Evolutionary conservation across 2,888 invertebrate species (phyloP).

Genomic region (Cheiracanthium punctorium): DNA sequence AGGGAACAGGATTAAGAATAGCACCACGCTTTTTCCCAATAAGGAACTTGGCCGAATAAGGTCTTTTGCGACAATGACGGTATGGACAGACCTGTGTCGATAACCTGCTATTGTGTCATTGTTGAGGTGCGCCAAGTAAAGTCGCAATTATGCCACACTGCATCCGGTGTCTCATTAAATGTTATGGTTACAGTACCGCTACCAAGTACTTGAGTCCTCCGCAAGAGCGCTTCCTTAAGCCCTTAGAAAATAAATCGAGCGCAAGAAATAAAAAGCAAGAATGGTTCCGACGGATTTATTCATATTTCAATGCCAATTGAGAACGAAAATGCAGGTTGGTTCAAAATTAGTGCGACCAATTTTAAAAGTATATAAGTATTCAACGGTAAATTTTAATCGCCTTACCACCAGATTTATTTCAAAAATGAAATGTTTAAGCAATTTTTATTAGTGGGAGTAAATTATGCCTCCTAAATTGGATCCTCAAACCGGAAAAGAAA

Average conservation of each 20-base stretch:
- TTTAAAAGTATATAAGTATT: too few species aligned
- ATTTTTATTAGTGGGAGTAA: too few species aligned
- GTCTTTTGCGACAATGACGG: constrained; percentile 30
- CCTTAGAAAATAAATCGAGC: not conserved
- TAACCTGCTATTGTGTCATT: constrained; percentile 67
- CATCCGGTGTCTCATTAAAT: constrained; percentile 59
- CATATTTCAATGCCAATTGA: too few species aligned
- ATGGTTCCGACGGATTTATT: not conserved
- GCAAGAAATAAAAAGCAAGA: not conserved
- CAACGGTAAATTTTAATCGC: too few species aligned
- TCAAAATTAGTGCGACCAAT: too few species aligned
- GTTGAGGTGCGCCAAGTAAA: constrained; percentile 42
- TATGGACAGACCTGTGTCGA: constrained; percentile 35
- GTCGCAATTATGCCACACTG: constrained; percentile 46
- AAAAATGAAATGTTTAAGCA: too few species aligned
- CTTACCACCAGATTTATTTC: too few species aligned
- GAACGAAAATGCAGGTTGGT: too few species aligned
- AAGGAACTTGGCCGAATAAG: constrained; percentile 7
- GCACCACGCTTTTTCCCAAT: constrained; percentile 40
- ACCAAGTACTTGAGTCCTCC: not conserved
- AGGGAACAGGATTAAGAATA: constrained; percentile 45
- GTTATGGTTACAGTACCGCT: too few species aligned
- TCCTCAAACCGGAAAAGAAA: too few species aligned
- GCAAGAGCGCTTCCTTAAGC: not conserved
- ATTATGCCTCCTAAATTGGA: too few species aligned